Evolutionary conservation across 2,888 invertebrate species (phyloP).

Genomic region (Iphiclides podalirius): DNA sequence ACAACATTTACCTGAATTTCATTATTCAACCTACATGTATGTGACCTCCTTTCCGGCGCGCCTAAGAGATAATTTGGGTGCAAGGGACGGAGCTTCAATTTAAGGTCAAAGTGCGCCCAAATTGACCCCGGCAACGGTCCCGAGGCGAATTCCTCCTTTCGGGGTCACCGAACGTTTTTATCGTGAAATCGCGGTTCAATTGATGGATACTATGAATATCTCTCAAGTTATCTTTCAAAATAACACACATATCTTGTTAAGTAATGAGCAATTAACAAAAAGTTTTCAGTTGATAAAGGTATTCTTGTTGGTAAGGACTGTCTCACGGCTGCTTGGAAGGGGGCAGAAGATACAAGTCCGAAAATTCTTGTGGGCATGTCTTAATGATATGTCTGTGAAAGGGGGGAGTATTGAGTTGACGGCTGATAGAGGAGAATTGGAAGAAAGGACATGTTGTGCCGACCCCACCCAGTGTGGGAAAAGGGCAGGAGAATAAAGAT

Average conservation of each 20-base stretch:
- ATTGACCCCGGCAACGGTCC: slow-evolving; percentile 50
- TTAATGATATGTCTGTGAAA: too few relatives aligned
- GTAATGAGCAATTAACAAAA: too few relatives aligned
- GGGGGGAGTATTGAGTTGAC: too few relatives aligned
- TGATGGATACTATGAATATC: not conserved
- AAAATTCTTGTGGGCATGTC: too few relatives aligned
- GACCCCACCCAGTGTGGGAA: too few relatives aligned
- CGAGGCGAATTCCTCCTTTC: slow-evolving; percentile 48
- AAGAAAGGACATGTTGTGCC: too few relatives aligned
- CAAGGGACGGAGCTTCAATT: slow-evolving; percentile 9
- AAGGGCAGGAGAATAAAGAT: too few relatives aligned
- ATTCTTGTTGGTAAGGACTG: too few relatives aligned
- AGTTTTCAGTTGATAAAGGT: not conserved
- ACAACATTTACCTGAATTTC: slow-evolving; percentile 51
- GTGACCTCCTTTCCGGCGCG: slow-evolving; percentile 58
- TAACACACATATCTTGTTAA: not conserved
- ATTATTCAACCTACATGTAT: slow-evolving; percentile 51
- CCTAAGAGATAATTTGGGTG: slow-evolving; percentile 61
- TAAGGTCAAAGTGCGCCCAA: slow-evolving; percentile 60
- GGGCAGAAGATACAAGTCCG: too few relatives aligned
- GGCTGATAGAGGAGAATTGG: too few relatives aligned
- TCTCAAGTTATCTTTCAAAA: not conserved
- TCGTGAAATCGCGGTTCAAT: slow-evolving; percentile 25
- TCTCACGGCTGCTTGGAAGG: too few relatives aligned
- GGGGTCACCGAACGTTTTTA: slow-evolving; percentile 60